Base-by-base conservation (phyloP, 1,140 invertebrate genomes). In the Diabrotica undecimpunctata region DNA sequence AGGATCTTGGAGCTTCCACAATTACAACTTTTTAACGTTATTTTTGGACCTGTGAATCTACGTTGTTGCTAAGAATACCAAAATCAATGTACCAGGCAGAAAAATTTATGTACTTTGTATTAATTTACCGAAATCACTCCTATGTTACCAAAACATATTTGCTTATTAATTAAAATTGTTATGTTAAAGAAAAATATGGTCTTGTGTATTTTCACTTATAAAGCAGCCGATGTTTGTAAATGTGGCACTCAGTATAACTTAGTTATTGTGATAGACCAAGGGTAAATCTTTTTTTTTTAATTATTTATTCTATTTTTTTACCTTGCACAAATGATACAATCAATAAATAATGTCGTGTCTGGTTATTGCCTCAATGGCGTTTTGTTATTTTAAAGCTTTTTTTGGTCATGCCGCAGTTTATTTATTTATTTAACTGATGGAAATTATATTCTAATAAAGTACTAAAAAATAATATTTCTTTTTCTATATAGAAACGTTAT, bases 401-500 rank as follows among this genome's bases (percentile, higher is more conserved):
- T n/a, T 52, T 63, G 35, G 70, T 75, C 70, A 70, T 73, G 68
- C 72, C 71, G 72, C 74, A 74, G 71, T 75, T 75, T 74, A 75
- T 75, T 75, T 74, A 75, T 75, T 75, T 75, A 75, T 75, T 75
- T 75, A 72, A 71, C 63, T 75, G 64, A 70, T 74, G 71, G 57
- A 75, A 74, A 74, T 71, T 75, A 73, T 75, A 75, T 75, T 75
- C 74, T 75, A 75, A 75, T 75, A 75, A 75, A 75, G 67, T 68
- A 73, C 62, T 65, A 54, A 71, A 70, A n/a, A 54, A 38, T 51
- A 41, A 46, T 38, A 10, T n/a, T 0, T 56, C 8, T 51, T 38
- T 61, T 56, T 65, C 14, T 62, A n/a, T n/a, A n/a, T n/a, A n/a
- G n/a, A n/a, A n/a, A n/a, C n/a, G n/a, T 54, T 13, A 25, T 25